A percentile compares a stretch with the other conserved stretches of the same genome.
phyloP scores from a whole-genome alignment of 2,113 vertebrate species.

The Trichomycterus rosablanca region DNA sequence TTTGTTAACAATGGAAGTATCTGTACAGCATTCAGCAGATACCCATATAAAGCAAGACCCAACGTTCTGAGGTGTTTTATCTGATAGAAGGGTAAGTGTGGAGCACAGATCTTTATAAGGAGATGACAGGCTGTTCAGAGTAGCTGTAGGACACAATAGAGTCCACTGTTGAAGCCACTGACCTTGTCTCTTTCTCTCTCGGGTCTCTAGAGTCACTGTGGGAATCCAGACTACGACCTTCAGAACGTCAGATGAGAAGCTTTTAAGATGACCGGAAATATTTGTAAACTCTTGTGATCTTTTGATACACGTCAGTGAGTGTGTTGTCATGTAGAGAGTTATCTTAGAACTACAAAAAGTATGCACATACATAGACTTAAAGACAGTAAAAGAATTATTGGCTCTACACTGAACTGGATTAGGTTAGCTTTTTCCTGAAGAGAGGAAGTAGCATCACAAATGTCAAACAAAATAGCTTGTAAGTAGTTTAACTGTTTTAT shows the following conservation, averaged over 20 bases:
- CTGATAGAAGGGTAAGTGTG: slow-evolving; percentile 8
- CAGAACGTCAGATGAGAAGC: not conserved
- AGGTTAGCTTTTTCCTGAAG: no score
- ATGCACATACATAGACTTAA: no score
- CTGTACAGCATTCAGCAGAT: slow-evolving; percentile 8
- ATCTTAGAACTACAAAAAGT: not conserved
- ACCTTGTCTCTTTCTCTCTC: not conserved
- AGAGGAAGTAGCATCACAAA: no score
- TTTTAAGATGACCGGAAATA: not conserved
- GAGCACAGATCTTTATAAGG: slow-evolving; percentile 31
- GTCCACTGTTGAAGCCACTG: not conserved
- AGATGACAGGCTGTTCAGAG: slow-evolving; percentile 10
- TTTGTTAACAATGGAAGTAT: slow-evolving; percentile 13
- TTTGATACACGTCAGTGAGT: no score
- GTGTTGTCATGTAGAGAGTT: not conserved
- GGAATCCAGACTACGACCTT: slow-evolving; percentile 10
- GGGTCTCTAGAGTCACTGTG: not conserved
- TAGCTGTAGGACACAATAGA: not conserved
- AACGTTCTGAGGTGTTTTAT: slow-evolving; percentile 27
- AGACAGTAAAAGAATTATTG: no score
- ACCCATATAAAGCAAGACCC: slow-evolving; percentile 21
- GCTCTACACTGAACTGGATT: no score
- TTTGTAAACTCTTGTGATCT: not conserved
- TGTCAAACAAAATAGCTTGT: no score
- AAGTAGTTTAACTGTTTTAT: no score